phyloP scores from a whole-genome alignment of 2,113 vertebrate species.

The Paramormyrops kingsleyae region DNA sequence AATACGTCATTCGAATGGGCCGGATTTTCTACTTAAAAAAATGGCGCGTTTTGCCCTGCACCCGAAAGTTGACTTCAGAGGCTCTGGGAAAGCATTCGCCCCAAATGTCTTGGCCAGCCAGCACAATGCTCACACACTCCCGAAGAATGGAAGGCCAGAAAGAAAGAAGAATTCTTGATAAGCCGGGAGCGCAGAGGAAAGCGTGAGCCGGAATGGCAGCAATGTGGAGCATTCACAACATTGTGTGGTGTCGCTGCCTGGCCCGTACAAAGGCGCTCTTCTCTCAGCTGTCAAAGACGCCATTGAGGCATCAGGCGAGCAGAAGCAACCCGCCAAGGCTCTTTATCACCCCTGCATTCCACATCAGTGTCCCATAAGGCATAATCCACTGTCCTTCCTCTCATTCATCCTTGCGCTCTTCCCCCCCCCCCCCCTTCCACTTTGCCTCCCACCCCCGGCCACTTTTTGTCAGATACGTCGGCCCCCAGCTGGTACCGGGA shows the following conservation, averaged over 20 bases:
- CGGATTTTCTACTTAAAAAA: constrained; percentile 13
- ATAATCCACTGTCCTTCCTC: constrained; percentile 59
- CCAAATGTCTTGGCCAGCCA: neutral
- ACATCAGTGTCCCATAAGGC: constrained; percentile 67
- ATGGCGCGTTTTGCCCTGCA: constrained; percentile 16
- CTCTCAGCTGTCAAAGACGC: constrained; percentile 88
- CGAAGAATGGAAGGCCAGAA: constrained; percentile 51
- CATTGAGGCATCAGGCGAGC: constrained; percentile 77
- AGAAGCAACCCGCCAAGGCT: constrained; percentile 76
- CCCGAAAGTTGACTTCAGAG: constrained; percentile 12
- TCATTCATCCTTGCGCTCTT: constrained; percentile 30
- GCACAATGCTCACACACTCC: constrained; percentile 1
- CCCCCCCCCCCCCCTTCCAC: constrained; percentile 29
- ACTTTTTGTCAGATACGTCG: constrained; percentile 46
- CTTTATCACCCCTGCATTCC: constrained; percentile 94
- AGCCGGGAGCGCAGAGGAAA: constrained; percentile 61
- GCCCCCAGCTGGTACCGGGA: constrained; percentile 52
- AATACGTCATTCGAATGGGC: neutral
- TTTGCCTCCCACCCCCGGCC: constrained; percentile 36
- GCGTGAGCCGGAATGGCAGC: constrained; percentile 78
- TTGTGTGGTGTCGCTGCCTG: constrained; percentile 77
- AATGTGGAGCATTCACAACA: constrained; percentile 94
- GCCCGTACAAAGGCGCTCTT: constrained; percentile 83
- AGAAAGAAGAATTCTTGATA: constrained; percentile 68
- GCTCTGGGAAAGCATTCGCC: neutral